phyloP scores from a whole-genome alignment of 2,797 vertebrate genomes.

The Zenarchopterus dispar region DNA sequence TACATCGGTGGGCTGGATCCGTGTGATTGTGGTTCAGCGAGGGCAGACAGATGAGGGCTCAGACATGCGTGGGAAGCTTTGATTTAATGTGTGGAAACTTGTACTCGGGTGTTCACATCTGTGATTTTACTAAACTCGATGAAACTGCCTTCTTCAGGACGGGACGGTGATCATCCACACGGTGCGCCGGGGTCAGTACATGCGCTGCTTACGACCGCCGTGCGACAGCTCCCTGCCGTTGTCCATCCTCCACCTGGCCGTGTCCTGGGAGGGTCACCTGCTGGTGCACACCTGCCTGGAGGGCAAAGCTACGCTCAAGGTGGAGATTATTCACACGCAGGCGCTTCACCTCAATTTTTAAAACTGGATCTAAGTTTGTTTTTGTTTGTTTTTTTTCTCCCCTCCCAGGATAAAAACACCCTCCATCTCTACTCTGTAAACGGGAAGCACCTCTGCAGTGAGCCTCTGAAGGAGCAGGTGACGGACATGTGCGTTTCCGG shows the following conservation, averaged over 20 bases:
- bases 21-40: slow-evolving; percentile 3
- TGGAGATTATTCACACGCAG: background rate
- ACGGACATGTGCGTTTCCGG: slow-evolving; percentile 92
- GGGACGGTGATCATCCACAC: slow-evolving; percentile 93
- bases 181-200: slow-evolving; percentile 91
- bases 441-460: slow-evolving; percentile 89
- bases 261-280: slow-evolving; percentile 95
- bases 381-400: background rate
- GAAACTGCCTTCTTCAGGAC: slow-evolving; percentile 77
- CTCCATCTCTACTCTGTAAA: slow-evolving; percentile 96
- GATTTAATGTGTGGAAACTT: too few species aligned
- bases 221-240: slow-evolving; percentile 90
- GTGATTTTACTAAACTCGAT: background rate
- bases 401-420: slow-evolving; percentile 90
- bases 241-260: slow-evolving; percentile 88
- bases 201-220: slow-evolving; percentile 90
- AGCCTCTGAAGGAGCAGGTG: slow-evolving; percentile 92
- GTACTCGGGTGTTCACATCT: too few species aligned
- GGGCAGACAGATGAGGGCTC: background rate
- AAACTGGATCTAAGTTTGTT: too few species aligned
- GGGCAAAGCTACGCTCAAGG: slow-evolving; percentile 93
- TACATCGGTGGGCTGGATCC: background rate
- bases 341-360: too few species aligned
- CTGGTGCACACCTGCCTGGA: slow-evolving; percentile 92
- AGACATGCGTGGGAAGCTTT: background rate